phyloP scores from a whole-genome alignment of 1,140 invertebrate genomes.

The Lithobius niger region DNA sequence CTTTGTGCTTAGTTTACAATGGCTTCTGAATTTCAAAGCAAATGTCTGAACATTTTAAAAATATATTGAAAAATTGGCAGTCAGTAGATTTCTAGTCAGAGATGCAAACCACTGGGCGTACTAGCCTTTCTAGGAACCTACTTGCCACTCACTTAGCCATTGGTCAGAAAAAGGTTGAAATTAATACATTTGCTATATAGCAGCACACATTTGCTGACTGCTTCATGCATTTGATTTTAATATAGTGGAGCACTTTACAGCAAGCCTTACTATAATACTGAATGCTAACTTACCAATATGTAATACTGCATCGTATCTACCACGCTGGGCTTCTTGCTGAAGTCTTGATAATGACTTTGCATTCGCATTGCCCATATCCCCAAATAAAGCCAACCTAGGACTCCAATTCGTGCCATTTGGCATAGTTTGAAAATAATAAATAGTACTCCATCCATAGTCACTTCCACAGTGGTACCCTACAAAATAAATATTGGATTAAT shows the following conservation, averaged over 20 bases:
- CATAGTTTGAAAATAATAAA: slow-evolving; percentile 56
- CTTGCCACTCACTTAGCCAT: no score
- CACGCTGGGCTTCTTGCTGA: slow-evolving; percentile 62
- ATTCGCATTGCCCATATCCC: slow-evolving; percentile 84
- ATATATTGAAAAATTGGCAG: no score
- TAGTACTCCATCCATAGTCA: slow-evolving; percentile 56
- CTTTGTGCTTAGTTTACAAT: no score
- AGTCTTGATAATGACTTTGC: slow-evolving; percentile 60
- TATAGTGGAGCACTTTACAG: background rate
- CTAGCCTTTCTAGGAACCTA: no score
- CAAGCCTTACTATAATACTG: background rate
- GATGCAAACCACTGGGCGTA: no score
- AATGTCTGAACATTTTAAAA: no score
- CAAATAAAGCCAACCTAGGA: slow-evolving; percentile 68
- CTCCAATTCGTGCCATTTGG: slow-evolving; percentile 51
- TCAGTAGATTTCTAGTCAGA: no score
- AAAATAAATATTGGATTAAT: slow-evolving; percentile 12
- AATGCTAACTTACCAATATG: slow-evolving; percentile 63
- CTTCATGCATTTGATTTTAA: no score
- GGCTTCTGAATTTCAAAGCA: no score
- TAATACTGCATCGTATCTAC: slow-evolving; percentile 71
- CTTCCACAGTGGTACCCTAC: slow-evolving; percentile 74
- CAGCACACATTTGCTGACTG: no score
- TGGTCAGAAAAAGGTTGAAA: no score
- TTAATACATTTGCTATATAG: no score